Evolutionary conservation across 53 echinoderm and acorn worm species (phyloP).

Genomic region (Crossaster papposus): DNA sequence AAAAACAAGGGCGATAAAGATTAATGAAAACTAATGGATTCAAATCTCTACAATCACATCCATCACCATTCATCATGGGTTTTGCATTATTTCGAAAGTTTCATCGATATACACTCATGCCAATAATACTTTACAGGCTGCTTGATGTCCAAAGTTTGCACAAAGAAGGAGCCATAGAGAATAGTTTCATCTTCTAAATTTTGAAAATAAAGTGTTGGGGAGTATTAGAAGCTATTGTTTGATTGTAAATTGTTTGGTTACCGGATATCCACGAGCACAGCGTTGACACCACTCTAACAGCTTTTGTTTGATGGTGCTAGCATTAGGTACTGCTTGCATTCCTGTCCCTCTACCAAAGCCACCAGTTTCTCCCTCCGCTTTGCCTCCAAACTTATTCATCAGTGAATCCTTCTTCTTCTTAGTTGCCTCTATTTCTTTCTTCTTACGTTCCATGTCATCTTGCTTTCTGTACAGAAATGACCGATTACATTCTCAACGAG

Average conservation of each 20-base stretch:
- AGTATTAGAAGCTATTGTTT: not conserved
- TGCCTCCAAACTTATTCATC: constrained; percentile 93
- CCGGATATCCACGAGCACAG: constrained; percentile 77
- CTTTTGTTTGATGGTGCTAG: constrained; percentile 91
- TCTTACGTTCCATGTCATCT: constrained; percentile 70
- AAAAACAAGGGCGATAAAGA: not conserved
- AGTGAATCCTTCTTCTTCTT: constrained; percentile 81
- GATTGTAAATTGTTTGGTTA: constrained; percentile 12
- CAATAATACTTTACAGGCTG: not conserved
- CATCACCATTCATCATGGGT: too few relatives aligned
- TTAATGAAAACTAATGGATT: not conserved
- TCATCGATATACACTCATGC: not conserved
- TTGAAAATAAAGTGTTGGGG: too few relatives aligned
- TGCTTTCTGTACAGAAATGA: constrained; percentile 72
- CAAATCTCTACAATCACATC: not conserved
- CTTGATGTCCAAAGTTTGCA: too few relatives aligned
- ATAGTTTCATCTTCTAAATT: too few relatives aligned
- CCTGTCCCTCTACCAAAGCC: constrained; percentile 62
- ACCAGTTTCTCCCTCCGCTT: constrained; percentile 58
- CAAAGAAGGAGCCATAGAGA: not conserved
- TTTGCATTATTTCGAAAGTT: not conserved
- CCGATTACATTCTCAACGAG: not conserved
- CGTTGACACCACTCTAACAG: constrained; percentile 88
- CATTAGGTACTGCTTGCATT: constrained; percentile 78
- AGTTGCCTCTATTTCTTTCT: constrained; percentile 66